Evolutionary conservation across 64 coral and sea anemone genomes (phyloP).

Genomic region (Montipora cactus): DNA sequence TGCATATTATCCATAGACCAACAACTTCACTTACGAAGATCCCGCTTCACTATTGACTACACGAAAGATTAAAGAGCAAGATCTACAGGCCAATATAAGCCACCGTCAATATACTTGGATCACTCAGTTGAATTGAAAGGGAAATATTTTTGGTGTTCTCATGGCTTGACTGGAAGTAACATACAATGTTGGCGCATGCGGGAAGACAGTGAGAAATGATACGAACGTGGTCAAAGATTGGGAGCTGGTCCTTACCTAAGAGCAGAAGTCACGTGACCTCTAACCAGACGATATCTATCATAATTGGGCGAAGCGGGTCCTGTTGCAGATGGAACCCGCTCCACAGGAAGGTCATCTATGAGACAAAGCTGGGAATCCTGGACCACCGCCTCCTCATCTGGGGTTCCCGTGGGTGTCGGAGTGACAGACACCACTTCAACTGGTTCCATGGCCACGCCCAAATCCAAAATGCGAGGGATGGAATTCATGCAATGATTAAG

Average conservation of each 20-base stretch:
- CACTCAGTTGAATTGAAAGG: too few relatives aligned
- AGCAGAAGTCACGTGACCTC: conserved; percentile 56
- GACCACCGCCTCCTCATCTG: conserved; percentile 17
- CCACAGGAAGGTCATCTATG: conserved; percentile 23
- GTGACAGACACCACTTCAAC: conserved; percentile 76
- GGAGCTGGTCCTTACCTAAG: conserved; percentile 18
- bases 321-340: conserved; percentile 48
- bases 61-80: too few relatives aligned
- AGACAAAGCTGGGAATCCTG: conserved; percentile 9
- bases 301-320: conserved; percentile 17
- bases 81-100: too few relatives aligned
- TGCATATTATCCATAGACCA: too few relatives aligned
- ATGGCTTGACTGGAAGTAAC: too few relatives aligned
- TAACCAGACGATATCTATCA: conserved; percentile 21
- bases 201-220: too few relatives aligned
- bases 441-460: conserved; percentile 80
- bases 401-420: conserved; percentile 47
- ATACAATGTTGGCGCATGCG: too few relatives aligned
- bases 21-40: too few relatives aligned
- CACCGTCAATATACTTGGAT: too few relatives aligned
- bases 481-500: conserved; percentile 81
- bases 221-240: not conserved
- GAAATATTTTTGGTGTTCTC: too few relatives aligned
- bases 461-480: conserved; percentile 69
- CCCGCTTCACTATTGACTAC: too few relatives aligned